Percentiles rank a stretch among this genome's conserved stretches.
Evolutionary conservation across 2,113 vertebrate species (phyloP).

Genomic region (Cynoglossus semilaevis): DNA sequence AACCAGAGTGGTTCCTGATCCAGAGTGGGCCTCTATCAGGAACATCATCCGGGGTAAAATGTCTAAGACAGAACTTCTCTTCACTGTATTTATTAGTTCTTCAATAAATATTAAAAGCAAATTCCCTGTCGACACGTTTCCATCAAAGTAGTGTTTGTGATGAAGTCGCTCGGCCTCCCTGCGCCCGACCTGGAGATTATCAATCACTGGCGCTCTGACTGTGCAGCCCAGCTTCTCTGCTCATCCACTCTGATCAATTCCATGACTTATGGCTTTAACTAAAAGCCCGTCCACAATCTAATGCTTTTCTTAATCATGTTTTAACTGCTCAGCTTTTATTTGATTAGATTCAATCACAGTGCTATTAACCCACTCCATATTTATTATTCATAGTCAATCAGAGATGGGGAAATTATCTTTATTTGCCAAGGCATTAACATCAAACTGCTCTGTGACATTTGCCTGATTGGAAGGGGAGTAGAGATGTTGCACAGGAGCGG

Average conservation of each 20-base stretch:
- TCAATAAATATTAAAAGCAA: too few relatives aligned
- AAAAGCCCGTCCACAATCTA: constrained; percentile 51
- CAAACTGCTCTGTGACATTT: constrained; percentile 18
- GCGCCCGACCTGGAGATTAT: constrained; percentile 34
- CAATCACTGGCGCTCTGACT: constrained; percentile 17
- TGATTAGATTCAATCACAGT: constrained; percentile 52
- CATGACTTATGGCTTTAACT: constrained; percentile 53
- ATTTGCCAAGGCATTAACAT: constrained; percentile 34
- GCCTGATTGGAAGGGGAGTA: constrained; percentile 10
- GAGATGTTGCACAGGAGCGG: neutral
- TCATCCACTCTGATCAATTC: constrained; percentile 53
- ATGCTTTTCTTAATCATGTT: constrained; percentile 58
- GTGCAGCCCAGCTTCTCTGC: constrained; percentile 18
- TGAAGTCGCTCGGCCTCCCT: constrained; percentile 14
- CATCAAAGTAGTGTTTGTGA: constrained; percentile 23
- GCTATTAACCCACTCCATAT: constrained; percentile 46
- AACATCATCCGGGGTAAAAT: too few relatives aligned
- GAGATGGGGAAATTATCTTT: constrained; percentile 41
- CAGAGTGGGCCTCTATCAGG: too few relatives aligned
- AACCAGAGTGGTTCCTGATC: too few relatives aligned
- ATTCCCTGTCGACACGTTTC: constrained; percentile 20
- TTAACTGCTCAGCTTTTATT: constrained; percentile 55
- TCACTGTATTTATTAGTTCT: too few relatives aligned
- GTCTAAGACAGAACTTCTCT: too few relatives aligned
- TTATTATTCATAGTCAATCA: constrained; percentile 40